These are phyloP conservation scores for Cliona cf. orientalis DNA, from an alignment of 37 sponge, comb jelly and placozoan species.

Conservation along the genomic window DNA sequence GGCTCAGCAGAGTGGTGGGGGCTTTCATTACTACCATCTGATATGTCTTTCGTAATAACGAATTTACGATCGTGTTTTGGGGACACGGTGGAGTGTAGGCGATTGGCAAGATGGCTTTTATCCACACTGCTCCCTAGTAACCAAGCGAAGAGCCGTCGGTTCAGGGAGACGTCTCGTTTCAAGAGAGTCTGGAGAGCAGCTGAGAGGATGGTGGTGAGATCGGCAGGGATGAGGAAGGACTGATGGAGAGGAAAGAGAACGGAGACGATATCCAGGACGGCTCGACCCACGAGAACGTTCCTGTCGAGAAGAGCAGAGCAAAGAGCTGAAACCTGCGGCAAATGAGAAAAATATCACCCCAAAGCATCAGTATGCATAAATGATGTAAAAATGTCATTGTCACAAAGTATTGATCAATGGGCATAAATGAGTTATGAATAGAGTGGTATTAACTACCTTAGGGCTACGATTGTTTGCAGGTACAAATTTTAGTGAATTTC, in stretches of 20 bases:
- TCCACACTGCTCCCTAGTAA: constrained; percentile 55
- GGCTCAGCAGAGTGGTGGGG: neutral
- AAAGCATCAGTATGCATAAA: neutral
- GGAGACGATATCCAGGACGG: constrained; percentile 66
- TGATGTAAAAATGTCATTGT: no score
- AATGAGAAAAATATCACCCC: neutral
- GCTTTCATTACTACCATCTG: neutral
- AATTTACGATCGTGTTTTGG: neutral
- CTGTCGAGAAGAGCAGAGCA: constrained; percentile 75
- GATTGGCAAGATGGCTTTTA: constrained; percentile 6
- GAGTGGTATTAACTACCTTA: no score
- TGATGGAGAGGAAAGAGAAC: constrained; percentile 71
- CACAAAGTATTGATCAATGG: no score
- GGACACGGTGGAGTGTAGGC: neutral
- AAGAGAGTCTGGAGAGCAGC: constrained; percentile 77
- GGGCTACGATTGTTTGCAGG: no score
- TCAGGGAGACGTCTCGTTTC: constrained; percentile 84
- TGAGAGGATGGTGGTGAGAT: constrained; percentile 40
- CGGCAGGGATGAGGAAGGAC: constrained; percentile 30
- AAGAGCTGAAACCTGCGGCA: constrained; percentile 61
- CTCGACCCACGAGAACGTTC: constrained; percentile 67
- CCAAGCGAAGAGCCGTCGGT: constrained; percentile 83
- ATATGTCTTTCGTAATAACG: neutral
- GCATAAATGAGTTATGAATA: no score
- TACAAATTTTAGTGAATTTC: no score